Conservation (phyloP, 2,113 vertebrate species). For the Ancistrus triradiatus region DNA sequence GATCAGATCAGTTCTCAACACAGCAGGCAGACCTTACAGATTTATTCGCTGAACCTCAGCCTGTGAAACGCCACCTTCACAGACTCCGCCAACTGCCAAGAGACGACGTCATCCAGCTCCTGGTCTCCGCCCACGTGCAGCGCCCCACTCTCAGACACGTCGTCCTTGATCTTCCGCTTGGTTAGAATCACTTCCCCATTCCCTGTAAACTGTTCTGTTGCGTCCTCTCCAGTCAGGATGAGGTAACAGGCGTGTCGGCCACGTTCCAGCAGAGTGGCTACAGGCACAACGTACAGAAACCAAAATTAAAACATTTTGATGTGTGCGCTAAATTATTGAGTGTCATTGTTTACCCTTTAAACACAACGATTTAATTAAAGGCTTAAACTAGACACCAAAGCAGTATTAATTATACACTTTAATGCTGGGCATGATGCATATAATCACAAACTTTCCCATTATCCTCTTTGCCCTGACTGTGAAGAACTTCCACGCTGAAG, state of each 20-base stretch:
- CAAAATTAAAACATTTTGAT: background rate
- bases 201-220: conserved; percentile 4
- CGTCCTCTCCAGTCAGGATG: conserved; percentile 69
- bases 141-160: conserved; percentile 64
- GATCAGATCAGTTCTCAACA: too few relatives aligned
- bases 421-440: too few relatives aligned
- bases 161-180: conserved; percentile 82
- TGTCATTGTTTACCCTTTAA: too few relatives aligned
- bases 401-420: too few relatives aligned
- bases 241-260: conserved; percentile 87
- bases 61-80: conserved; percentile 76
- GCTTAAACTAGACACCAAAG: too few relatives aligned
- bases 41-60: conserved; percentile 77
- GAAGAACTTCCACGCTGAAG: too few relatives aligned
- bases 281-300: conserved; percentile 28
- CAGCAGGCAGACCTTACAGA: background rate
- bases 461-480: too few relatives aligned
- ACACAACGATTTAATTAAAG: too few relatives aligned
- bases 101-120: background rate
- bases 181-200: conserved; percentile 66
- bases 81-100: conserved; percentile 54
- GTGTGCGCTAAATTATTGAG: too few relatives aligned
- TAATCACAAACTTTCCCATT: too few relatives aligned
- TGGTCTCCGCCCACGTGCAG: conserved; percentile 52
- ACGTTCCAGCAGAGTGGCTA: conserved; percentile 79